Evolutionary conservation across 2,888 invertebrate genomes (phyloP), one percentile per base, ranked within the genome.

Genomic region (Elysia crispata): DNA sequence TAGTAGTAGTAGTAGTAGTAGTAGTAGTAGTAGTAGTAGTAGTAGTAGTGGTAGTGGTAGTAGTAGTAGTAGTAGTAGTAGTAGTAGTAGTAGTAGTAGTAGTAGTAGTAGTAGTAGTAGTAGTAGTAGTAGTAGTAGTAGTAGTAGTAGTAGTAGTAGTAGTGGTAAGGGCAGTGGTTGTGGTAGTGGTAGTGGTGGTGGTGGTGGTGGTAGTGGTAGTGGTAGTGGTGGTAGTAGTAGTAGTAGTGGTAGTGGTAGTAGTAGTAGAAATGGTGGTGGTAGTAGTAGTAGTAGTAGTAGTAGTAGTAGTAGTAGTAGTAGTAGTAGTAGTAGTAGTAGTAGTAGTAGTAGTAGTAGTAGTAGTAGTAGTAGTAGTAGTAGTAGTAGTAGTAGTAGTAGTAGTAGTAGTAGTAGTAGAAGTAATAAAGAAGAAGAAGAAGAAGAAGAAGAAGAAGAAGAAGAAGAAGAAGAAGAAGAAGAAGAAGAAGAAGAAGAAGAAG

Each of bases 271-370:
- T 33, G 41, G 70, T 5, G 41, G 70, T 33, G 41, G 70, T 5
- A 70, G 70, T 33, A 70, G 70, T 1, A 70, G 70, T 33, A 70
- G 70, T 1, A 70, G 70, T 33, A 70, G 70, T 1, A 70, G 70
- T 33, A 70, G 70, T 33, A 70, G 70, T 33, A 70, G 70, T 33
- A 70, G 70, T 70, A 70, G 13, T 25, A 28, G 25, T 5, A 3
- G n/a, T 69, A 15, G 15, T 23, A 30, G 69, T 31, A 30, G 69
- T 69, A 69, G 69, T 69, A 69, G 69, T 69, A 69, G 28, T 25
- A 69, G 69, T 69, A 69, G 69, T 69, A 69, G 69, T 28, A 69
- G 69, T 69, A 69, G 69, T 70, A 70, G 70, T 70, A 70, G 70
- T 33, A 70, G 70, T 33, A 70, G 70, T 33, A 70, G 70, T 33